A percentile compares a stretch with the other conserved stretches of the same genome.
phyloP scores from a whole-genome alignment of 2,113 vertebrate genomes.

The Semnopithecus entellus region DNA sequence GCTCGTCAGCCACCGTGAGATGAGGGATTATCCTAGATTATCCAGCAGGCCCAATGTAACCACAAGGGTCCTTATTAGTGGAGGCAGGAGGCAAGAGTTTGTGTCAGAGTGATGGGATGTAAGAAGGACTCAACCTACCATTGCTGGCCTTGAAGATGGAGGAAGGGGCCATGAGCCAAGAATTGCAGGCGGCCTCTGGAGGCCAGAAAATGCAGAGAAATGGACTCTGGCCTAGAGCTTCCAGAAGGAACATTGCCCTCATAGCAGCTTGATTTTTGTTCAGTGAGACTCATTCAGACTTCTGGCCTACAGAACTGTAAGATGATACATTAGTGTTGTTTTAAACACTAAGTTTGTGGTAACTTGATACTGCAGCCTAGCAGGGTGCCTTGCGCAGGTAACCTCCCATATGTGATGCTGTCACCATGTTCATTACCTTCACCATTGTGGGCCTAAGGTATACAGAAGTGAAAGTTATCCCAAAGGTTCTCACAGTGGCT shows the following conservation, averaged over 20 bases:
- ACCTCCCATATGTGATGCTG: rapidly evolving
- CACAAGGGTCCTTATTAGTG: neutral
- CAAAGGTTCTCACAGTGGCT: too few relatives aligned
- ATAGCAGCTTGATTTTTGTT: neutral
- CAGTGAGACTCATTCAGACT: neutral
- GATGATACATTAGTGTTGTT: neutral
- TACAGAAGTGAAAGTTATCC: neutral
- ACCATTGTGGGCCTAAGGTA: neutral
- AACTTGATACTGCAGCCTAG: neutral
- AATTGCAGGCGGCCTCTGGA: neutral
- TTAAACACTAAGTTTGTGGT: neutral
- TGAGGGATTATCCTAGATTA: too few relatives aligned
- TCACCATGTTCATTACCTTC: neutral
- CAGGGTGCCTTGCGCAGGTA: too few relatives aligned
- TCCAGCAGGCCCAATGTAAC: neutral
- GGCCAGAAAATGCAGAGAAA: neutral
- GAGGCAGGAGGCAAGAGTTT: neutral
- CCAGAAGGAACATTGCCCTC: neutral
- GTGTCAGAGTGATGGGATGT: neutral
- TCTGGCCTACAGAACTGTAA: neutral
- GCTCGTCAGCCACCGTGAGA: neutral
- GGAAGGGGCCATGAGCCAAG: neutral
- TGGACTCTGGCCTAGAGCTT: neutral
- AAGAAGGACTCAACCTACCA: neutral
- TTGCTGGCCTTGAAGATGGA: neutral